Conservation (phyloP, 2,888 invertebrate genomes). For the Hypolimnas misippus region DNA sequence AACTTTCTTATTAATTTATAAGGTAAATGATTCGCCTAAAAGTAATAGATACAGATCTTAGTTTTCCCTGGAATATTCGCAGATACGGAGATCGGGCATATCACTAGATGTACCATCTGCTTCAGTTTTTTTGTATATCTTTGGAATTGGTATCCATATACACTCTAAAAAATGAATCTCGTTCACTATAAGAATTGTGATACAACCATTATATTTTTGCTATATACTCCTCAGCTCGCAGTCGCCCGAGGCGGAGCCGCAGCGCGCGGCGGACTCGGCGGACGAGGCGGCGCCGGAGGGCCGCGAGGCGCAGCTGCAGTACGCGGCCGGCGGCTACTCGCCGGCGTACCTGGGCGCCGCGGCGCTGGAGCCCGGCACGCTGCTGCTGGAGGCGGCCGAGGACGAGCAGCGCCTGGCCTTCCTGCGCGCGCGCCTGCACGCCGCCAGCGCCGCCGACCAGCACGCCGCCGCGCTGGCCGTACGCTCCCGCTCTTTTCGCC, state of each 20-base stretch:
- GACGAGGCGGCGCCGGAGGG: conserved; percentile 35
- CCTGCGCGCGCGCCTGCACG: conserved; percentile 87
- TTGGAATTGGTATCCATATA: no score
- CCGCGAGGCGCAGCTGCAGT: conserved; percentile 64
- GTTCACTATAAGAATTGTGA: background rate
- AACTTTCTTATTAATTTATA: no score
- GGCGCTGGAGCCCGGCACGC: conserved; percentile 89
- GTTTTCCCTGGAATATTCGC: no score
- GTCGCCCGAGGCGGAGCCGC: conserved; percentile 33
- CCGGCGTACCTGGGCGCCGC: conserved; percentile 87
- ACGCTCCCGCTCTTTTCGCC: no score
- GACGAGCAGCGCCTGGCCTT: conserved; percentile 90
- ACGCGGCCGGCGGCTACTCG: conserved; percentile 93
- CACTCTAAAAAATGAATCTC: no score
- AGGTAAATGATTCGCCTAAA: no score
- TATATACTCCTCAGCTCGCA: background rate
- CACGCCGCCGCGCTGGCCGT: conserved; percentile 85
- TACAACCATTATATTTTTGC: background rate
- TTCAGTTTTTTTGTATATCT: no score
- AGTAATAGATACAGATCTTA: no score
- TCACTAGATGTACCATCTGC: no score
- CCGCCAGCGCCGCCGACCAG: conserved; percentile 78
- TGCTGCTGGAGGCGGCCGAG: conserved; percentile 89
- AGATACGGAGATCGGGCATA: no score
- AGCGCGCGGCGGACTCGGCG: conserved; percentile 42